Conservation (phyloP, 2,113 vertebrate genomes). For the Equus przewalskii region DNA sequence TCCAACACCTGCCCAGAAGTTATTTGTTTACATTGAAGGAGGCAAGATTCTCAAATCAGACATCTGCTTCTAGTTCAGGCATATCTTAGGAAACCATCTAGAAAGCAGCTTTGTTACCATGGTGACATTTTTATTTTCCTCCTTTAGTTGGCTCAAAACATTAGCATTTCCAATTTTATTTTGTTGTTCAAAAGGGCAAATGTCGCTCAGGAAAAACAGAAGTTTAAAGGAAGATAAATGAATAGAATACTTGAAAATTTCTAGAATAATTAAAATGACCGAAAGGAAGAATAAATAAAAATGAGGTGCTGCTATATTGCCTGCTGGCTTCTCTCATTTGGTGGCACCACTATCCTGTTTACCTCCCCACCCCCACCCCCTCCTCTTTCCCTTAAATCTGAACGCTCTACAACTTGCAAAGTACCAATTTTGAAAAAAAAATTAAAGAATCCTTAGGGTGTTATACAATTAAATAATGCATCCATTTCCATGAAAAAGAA, state of each 20-base stretch:
- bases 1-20: constrained; percentile 94
- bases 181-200: constrained; percentile 91
- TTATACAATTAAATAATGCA: constrained; percentile 66
- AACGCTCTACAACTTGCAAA: constrained; percentile 71
- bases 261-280: constrained; percentile 82
- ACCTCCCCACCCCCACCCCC: background rate
- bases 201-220: constrained; percentile 86
- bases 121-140: constrained; percentile 92
- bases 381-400: constrained; percentile 40
- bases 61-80: constrained; percentile 92
- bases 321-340: constrained; percentile 66
- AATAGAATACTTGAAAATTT: constrained; percentile 82
- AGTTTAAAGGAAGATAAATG: constrained; percentile 84
- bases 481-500: constrained; percentile 66
- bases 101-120: constrained; percentile 94
- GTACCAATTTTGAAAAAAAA: background rate
- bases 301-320: constrained; percentile 26
- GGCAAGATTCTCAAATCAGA: constrained; percentile 92
- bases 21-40: constrained; percentile 94
- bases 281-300: constrained; percentile 64
- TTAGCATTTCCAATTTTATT: constrained; percentile 92
- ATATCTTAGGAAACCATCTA: constrained; percentile 92
- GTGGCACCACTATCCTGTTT: constrained; percentile 37
- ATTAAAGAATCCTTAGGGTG: constrained; percentile 64
- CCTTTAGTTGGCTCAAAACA: constrained; percentile 89